Evolutionary conservation across 2,888 invertebrate species (phyloP).

Genomic region (Caprella mutica): DNA sequence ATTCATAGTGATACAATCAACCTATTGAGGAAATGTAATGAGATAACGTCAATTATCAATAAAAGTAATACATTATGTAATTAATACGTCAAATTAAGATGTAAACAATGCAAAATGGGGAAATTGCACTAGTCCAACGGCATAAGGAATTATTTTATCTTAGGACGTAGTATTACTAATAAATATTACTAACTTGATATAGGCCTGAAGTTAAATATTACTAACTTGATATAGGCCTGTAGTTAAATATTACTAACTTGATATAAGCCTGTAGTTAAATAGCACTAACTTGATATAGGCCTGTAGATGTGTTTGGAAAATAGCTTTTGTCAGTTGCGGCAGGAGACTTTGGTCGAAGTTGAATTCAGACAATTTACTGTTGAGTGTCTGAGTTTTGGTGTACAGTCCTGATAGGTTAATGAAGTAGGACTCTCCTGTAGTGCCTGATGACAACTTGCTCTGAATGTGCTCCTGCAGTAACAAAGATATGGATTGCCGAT

Average conservation of each 20-base stretch:
- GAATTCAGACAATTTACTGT: constrained; percentile 57
- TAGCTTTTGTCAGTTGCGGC: constrained; percentile 4
- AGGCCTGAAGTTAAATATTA: not conserved
- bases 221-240: not conserved
- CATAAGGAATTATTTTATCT: too few relatives aligned
- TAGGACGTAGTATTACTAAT: too few relatives aligned
- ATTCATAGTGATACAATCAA: too few relatives aligned
- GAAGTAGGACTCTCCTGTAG: constrained; percentile 62
- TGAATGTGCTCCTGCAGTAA: constrained; percentile 1
- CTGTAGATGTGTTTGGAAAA: constrained; percentile 6
- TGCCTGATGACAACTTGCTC: constrained; percentile 2
- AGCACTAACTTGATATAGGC: constrained; percentile 5
- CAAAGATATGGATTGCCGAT: not conserved
- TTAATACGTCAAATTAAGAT: too few relatives aligned
- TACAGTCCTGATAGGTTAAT: constrained; percentile 79
- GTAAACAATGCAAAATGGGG: too few relatives aligned
- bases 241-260: constrained; percentile 1
- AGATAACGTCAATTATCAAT: too few relatives aligned
- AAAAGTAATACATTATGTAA: too few relatives aligned
- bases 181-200: too few relatives aligned
- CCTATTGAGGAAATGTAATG: too few relatives aligned
- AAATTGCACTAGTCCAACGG: too few relatives aligned
- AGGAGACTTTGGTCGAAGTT: constrained; percentile 50
- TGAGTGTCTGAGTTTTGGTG: constrained; percentile 65
- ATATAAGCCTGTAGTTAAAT: not conserved